Evolutionary conservation across 2,113 vertebrate genomes (phyloP).

Genomic region (Cyprinodon brontotheroides): DNA sequence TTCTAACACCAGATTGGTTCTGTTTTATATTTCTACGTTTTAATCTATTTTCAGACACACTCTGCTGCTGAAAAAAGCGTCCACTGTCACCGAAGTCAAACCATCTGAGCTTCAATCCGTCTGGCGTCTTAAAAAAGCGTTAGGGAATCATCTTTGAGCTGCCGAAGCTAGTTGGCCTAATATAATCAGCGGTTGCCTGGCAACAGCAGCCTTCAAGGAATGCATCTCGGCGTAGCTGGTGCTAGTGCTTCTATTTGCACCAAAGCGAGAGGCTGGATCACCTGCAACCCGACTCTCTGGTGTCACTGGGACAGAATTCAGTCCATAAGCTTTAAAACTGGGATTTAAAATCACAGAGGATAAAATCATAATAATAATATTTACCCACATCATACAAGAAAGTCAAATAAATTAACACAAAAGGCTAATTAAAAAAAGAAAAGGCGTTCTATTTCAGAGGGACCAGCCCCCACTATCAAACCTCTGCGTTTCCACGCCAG

Average conservation of each 20-base stretch:
- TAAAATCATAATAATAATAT: conserved; percentile 27
- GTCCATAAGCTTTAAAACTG: background rate
- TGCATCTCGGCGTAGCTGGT: background rate
- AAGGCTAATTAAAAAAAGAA: conserved; percentile 34
- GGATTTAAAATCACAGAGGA: conserved; percentile 25
- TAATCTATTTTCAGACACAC: background rate
- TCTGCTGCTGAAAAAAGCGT: background rate
- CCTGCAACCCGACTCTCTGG: conserved; percentile 7
- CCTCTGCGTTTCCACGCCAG: conserved; percentile 38
- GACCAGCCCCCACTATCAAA: conserved; percentile 78
- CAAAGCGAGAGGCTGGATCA: background rate
- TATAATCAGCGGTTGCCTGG: background rate
- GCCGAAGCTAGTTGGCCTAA: too few species aligned
- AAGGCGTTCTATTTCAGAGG: conserved; percentile 70
- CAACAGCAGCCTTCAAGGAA: background rate
- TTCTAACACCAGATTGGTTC: background rate
- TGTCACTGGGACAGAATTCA: conserved; percentile 29
- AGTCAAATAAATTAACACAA: conserved; percentile 71
- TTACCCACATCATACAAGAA: conserved; percentile 29
- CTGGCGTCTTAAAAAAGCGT: background rate
- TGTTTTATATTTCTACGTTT: background rate
- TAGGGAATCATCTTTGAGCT: too few species aligned
- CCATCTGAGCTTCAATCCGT: too few species aligned
- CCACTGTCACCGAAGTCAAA: too few species aligned
- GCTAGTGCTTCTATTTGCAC: background rate